A percentile compares a stretch with the other conserved stretches of the same genome.
These are phyloP conservation scores for Eulemur rufifrons DNA, from an alignment of 2,113 vertebrate species.

Conservation along the genomic window DNA sequence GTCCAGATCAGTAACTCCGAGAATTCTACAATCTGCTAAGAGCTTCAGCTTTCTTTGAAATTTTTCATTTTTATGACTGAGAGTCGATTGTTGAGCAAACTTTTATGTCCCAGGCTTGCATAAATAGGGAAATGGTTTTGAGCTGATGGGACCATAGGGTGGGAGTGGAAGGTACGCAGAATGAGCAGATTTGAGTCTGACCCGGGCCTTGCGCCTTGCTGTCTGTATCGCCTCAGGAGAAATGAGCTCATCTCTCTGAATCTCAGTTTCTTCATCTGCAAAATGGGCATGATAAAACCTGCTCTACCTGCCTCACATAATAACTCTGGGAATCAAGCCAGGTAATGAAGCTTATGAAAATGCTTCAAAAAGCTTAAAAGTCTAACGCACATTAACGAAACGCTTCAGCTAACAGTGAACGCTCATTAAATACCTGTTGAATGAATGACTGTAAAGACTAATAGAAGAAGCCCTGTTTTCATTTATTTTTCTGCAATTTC, in stretches of 20 bases:
- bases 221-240: background rate
- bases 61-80: background rate
- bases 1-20: slow-evolving; percentile 26
- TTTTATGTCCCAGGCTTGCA: background rate
- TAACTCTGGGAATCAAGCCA: background rate
- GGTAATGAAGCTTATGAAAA: background rate
- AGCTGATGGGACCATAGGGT: background rate
- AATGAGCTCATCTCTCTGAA: background rate
- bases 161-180: background rate
- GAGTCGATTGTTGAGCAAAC: background rate
- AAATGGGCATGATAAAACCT: background rate
- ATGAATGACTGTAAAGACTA: background rate
- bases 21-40: background rate
- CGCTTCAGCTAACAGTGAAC: background rate
- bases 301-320: background rate
- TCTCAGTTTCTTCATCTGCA: background rate
- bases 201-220: background rate
- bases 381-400: too few relatives aligned
- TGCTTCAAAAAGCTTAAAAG: background rate
- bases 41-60: background rate
- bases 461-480: background rate
- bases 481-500: background rate
- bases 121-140: background rate
- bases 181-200: background rate
- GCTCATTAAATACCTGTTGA: background rate